Evolutionary conservation across 2,888 invertebrate genomes (phyloP).

Genomic region (Barypeithes pellucidus): DNA sequence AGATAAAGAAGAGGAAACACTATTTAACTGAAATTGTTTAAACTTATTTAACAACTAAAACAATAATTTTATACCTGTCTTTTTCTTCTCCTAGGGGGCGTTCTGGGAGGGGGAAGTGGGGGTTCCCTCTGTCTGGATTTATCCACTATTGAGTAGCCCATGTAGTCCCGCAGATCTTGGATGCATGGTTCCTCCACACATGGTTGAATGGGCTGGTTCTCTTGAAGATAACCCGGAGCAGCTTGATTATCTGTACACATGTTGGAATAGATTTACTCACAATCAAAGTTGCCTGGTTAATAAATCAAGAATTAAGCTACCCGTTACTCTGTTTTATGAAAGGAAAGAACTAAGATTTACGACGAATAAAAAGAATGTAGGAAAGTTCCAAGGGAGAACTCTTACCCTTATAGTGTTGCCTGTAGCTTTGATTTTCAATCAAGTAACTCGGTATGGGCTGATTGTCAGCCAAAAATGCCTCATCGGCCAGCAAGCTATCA

Average conservation of each 20-base stretch:
- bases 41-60: no score
- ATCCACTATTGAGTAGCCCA: conserved; percentile 86
- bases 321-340: no score
- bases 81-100: conserved; percentile 73
- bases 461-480: conserved; percentile 34
- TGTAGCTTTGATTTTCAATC: conserved; percentile 71
- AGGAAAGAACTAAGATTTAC: no score
- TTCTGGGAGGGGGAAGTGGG: conserved; percentile 76
- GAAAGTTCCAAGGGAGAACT: no score
- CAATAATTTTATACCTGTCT: conserved; percentile 42
- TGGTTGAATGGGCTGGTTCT: conserved; percentile 62
- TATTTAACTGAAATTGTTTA: no score
- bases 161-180: conserved; percentile 66
- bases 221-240: conserved; percentile 16
- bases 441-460: conserved; percentile 71
- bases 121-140: conserved; percentile 73
- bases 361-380: no score
- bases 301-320: no score
- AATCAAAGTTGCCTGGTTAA: no score
- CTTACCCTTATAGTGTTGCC: conserved; percentile 64
- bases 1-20: no score
- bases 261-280: no score
- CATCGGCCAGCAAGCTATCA: conserved; percentile 43
- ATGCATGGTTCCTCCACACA: conserved; percentile 68
- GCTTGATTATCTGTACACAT: conserved; percentile 20